Base-by-base conservation (phyloP, 2,888 invertebrate species). In the Andricus quercusramuli region DNA sequence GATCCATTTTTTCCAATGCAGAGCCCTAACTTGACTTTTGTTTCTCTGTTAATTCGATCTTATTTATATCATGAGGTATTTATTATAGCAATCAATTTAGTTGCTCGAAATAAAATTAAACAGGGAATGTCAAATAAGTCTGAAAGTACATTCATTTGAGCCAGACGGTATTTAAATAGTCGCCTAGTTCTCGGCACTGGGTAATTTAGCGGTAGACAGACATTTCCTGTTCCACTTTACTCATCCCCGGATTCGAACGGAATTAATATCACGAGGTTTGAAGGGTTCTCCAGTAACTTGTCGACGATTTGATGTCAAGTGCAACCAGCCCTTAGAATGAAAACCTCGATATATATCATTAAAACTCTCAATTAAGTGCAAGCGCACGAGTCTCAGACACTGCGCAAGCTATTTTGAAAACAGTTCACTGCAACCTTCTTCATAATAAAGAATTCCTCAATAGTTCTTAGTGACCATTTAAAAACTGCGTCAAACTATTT, bases 221-320 rank as follows among this genome's bases (percentile, higher is more conserved):
- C 74, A 74, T 74, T 56, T 37, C 74, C 74, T 29, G 56, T 20
- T 51, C 51, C 51, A 56, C n/a, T 56, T 74, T 56, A 74, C 51
- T 56, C 56, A 74, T 70, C 70, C 70, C 70, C 32, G 74, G 51
- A 51, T 74, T 56, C 74, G 32, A 74, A 74, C 56, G 29, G 32
- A 74, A 74, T 74, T 74, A 74, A 74, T 51, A 74, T 56, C 56
- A 32, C 56, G 56, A 32, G 51, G 32, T 56, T 74, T 74, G 56
- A 56, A 74, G 51, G 74, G 74, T 51, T 47, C 74, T 74, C 15
- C n/a, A 20, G 32, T n/a, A 22, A n/a, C 41, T 22, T 44, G 67
- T 44, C 67, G 41, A 44, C 67, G n/a, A 74, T 74, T 74, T 56
- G 29, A 74, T 74, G 74, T 74, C 56, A 74, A 74, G 74, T 51